Evolutionary conservation across 1,140 invertebrate species (phyloP).

Genomic region (Trachelipus rathkii): DNA sequence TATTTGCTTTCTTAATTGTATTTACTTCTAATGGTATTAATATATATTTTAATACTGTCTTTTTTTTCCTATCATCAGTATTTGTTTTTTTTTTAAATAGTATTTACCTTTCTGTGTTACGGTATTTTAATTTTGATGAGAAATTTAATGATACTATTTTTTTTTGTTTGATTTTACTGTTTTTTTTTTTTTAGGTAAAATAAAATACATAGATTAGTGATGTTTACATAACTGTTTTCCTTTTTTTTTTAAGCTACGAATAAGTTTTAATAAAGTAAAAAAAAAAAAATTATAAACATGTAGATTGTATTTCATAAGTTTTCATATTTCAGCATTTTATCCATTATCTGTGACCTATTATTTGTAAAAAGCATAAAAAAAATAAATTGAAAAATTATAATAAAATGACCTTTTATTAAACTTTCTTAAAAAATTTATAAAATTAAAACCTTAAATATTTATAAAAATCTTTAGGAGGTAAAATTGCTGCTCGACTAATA

Average conservation of each 20-base stretch:
- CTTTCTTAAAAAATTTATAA: not conserved
- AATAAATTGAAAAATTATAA: not conserved
- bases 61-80: no score
- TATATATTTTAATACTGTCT: no score
- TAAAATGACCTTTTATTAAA: not conserved
- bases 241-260: not conserved
- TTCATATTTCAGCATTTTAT: not conserved
- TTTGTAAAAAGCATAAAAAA: not conserved
- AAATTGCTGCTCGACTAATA: no score
- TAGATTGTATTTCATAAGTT: not conserved
- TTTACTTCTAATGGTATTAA: no score
- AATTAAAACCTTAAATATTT: no score
- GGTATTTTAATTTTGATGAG: no score
- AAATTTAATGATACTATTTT: no score
- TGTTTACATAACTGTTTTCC: not conserved
- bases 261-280: not conserved
- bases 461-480: no score
- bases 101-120: no score
- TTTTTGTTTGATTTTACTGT: not conserved
- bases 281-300: not conserved
- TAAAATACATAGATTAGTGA: not conserved
- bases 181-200: not conserved
- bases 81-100: no score
- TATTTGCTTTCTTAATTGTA: no score
- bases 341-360: not conserved